Base-by-base conservation (phyloP, 2,797 vertebrate genomes). In the Enteromius anoplus region DNA sequence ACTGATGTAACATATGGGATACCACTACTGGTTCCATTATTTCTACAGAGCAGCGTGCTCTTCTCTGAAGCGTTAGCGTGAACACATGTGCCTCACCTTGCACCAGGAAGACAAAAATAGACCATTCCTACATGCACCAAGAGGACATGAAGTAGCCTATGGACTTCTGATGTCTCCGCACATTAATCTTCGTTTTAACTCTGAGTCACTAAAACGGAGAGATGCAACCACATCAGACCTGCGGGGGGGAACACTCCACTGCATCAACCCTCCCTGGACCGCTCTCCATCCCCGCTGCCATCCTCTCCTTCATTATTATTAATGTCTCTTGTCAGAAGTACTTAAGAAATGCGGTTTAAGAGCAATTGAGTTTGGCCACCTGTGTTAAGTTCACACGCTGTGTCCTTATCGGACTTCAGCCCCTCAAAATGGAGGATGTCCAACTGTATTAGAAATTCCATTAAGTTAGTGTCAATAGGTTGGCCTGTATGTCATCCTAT, bases 381-480 rank as follows among this genome's bases (percentile, higher is more conserved):
- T 85, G 72, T 85, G 84, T 77, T 81, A 81, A 51, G 65, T 76
- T 70, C 72, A 34, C 62, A 64, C 23, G 58, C 79, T 51, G 55
- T 70, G 40, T 60, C 75, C 71, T 77, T 77, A 81, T 81, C 66
- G 49, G 42, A 81, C 73, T 70, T 81, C 34, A 81, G 73, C 45
- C 7, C 66, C 21, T 69, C 78, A 75, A 37, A 81, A 81, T 77
- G 71, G 72, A 81, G 72, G 79, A 75, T 85, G 84, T 85, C 84
- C 73, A 81, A 70, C 84, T 70, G 75, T 64, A 81, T 85, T 79
- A 77, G 68, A 77, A 77, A 76, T 77, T 81, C 71, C 84, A 81
- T 85, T 85, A 81, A 85, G 80, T 81, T 85, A 6, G 42, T 71
- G 71, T 81, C 78, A 81, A 40, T 85, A 64, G 73, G 84, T 81